Base-by-base conservation (phyloP, 37 sponge, comb jelly and placozoan species). In the Axinella damicornis region DNA sequence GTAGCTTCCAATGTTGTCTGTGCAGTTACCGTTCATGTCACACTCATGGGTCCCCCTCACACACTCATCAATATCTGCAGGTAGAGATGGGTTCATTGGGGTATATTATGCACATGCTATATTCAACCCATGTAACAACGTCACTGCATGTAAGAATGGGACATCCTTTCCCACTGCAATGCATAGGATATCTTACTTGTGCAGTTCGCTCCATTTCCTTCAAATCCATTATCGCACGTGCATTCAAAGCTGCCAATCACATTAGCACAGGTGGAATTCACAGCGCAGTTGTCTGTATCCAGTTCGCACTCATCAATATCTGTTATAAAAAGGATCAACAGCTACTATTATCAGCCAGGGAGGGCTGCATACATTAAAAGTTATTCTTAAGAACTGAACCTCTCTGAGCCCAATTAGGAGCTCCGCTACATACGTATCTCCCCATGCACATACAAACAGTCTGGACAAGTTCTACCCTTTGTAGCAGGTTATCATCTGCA, bases 1-100 rank as follows among this genome's bases (percentile, higher is more conserved):
- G 62, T 85, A 90, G 27, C 78, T 73, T 35, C 91, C 86, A n/a
- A 54, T 53, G 28, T 80, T 68, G 73, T 88, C 76, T 12, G 35
- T 54, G 65, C 88, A 88, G 18, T 38, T 17, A 16, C 75, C 65
- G 53, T 74, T 75, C 14, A 76, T 33, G 33, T 75, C 85, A 84
- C 85, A 84, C 25, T n/a, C 38, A 16, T 32, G 55, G 36, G 55
- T 34, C 6, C 32, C 25, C n/a, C 17, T 52, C 2, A 1, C 17
- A 40, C 88, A 88, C 36, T 88, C 88, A 72, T 87, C 38, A 69
- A 69, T 20, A 69, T 22, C 21, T 34, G 37, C 19, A 34, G 0
- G 31, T 69, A 21, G 31, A 69, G 22, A 31, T 69, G 37, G 36
- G 46, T 46, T 46, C 6, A 46, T 46, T 46, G 9, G 46, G 46